These are phyloP conservation scores for Perca fluviatilis DNA, from an alignment of 2,113 vertebrate genomes.

Conservation along the genomic window DNA sequence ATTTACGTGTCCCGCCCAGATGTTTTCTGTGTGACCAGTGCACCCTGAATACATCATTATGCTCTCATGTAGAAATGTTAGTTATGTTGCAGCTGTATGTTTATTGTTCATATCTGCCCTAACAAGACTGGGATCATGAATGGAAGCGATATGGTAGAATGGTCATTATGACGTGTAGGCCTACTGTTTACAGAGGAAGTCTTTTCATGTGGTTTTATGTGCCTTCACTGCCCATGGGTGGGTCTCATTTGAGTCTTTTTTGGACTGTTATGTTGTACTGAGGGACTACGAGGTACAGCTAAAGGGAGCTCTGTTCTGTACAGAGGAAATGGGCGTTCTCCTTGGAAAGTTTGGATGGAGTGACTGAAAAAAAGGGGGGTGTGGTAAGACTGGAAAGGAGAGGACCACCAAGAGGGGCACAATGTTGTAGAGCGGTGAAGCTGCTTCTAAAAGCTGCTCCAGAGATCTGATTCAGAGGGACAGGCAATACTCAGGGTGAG, in stretches of 20 bases:
- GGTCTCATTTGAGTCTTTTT: conserved; percentile 66
- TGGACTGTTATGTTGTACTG: conserved; percentile 61
- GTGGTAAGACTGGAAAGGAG: conserved; percentile 51
- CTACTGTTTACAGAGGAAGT: conserved; percentile 56
- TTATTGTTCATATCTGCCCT: conserved; percentile 39
- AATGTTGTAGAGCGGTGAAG: conserved; percentile 29
- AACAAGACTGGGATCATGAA: conserved; percentile 4
- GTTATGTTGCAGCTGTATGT: conserved; percentile 50
- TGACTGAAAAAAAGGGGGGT: conserved; percentile 51
- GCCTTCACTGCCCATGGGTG: conserved; percentile 69
- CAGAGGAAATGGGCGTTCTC: conserved; percentile 83
- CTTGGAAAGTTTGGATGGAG: conserved; percentile 75
- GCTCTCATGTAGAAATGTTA: conserved; percentile 29
- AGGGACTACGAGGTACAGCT: conserved; percentile 52
- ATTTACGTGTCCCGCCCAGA: conserved; percentile 3
- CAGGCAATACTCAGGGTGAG: conserved; percentile 51
- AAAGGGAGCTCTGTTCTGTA: conserved; percentile 73
- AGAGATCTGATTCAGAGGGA: conserved; percentile 44
- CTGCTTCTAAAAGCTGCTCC: conserved; percentile 20
- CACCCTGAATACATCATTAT: conserved; percentile 19
- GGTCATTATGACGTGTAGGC: conserved; percentile 3
- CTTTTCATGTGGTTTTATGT: conserved; percentile 67
- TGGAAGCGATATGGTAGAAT: conserved; percentile 10
- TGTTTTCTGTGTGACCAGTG: conserved; percentile 34
- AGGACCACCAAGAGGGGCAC: conserved; percentile 67